phyloP scores from a whole-genome alignment of 2,113 vertebrate species.

The Cinclus cinclus region DNA sequence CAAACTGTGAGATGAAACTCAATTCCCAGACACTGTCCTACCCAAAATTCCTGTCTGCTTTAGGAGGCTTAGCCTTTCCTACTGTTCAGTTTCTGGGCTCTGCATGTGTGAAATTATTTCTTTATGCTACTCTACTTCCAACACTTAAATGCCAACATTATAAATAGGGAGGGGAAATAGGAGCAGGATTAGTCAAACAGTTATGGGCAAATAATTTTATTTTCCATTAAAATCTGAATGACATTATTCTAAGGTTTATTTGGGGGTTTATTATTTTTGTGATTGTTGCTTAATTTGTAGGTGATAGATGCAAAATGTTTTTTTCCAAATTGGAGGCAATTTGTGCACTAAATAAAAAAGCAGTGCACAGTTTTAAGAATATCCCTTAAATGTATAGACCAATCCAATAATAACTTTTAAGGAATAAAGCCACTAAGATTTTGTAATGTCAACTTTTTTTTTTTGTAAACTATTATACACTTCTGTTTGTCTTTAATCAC shows the following conservation, averaged over 20 bases:
- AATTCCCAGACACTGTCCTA: neutral
- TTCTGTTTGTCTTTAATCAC: constrained; percentile 68
- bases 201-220: constrained; percentile 11
- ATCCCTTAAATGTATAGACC: constrained; percentile 7
- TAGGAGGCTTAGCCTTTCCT: neutral
- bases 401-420: constrained; percentile 45
- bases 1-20: neutral
- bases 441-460: constrained; percentile 52
- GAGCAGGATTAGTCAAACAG: neutral
- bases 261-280: neutral
- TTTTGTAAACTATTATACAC: constrained; percentile 59
- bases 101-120: neutral
- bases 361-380: neutral
- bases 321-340: constrained; percentile 15
- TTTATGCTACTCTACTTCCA: neutral
- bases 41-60: neutral
- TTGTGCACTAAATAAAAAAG: neutral
- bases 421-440: constrained; percentile 63
- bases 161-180: neutral
- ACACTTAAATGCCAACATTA: neutral
- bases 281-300: constrained; percentile 25
- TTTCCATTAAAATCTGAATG: constrained; percentile 31
- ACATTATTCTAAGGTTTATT: neutral
- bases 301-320: neutral
- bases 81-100: neutral